Base-by-base conservation (phyloP, 2,888 invertebrate genomes). In the Lasioglossum calceatum region DNA sequence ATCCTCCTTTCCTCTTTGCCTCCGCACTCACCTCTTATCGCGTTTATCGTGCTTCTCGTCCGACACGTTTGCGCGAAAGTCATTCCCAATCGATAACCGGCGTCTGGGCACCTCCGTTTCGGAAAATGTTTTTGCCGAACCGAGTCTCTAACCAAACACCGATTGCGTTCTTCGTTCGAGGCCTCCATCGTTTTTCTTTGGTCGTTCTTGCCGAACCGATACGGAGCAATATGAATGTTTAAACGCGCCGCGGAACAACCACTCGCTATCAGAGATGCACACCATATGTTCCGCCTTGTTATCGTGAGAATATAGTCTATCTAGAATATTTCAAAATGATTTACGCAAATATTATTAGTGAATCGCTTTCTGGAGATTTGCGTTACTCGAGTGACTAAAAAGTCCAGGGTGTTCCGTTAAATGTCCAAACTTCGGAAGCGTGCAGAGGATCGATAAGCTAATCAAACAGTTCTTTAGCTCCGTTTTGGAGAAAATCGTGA, bases 11-110 rank as follows among this genome's bases (percentile, higher is more conserved):
- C 61, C 81, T 82, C 73, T 75, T 67, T 58, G 67, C 73, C 72
- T 27, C 72, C 71, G 44, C 77, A 23, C 80, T 81, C 72, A 47
- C 85, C 86, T 87, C 88, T 91, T 91, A 91, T 91, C 89, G 86
- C 87, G 85, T 90, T 91, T 91, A 91, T 91, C 89, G 87, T 76
- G 77, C 81, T 79, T 84, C 85, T 89, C 89, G 90, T 84, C 89
- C 83, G 88, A 91, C 91, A 91, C 87, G 85, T 91, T 91, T 86
- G 85, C 89, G 89, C 86, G 86, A 91, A 88, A 90, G 88, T 91
- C 89, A 89, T 91, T 90, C 89, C 81, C 88, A 89, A 88, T 91
- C 90, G 91, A 91, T 91, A 91, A 84, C 86, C 90, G 72, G 54
- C 86, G 87, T 85, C 85, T 87, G 87, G 89, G 74, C 88, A 82